These are phyloP conservation scores for Sebastes diaconus DNA, from an alignment of 2,797 vertebrate species.

Conservation along the genomic window DNA sequence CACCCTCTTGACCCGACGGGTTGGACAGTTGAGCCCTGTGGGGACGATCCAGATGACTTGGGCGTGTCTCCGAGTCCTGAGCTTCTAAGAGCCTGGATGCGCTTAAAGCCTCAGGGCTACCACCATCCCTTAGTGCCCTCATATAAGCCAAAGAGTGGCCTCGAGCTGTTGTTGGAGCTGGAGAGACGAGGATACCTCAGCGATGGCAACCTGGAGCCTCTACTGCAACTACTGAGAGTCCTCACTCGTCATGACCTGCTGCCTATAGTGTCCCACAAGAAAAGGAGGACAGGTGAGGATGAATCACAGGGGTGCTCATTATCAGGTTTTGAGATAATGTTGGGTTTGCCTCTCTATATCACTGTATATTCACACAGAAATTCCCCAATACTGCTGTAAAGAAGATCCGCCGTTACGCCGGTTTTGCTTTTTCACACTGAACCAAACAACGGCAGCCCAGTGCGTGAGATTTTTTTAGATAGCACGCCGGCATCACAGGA, in stretches of 20 bases:
- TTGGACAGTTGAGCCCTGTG: constrained; percentile 76
- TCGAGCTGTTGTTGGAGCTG: constrained; percentile 87
- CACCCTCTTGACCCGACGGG: constrained; percentile 84
- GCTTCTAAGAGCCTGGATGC: constrained; percentile 80
- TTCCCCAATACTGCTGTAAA: not conserved
- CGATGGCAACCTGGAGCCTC: constrained; percentile 86
- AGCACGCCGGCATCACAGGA: too few relatives aligned
- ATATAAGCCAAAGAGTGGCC: constrained; percentile 82
- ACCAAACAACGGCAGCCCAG: too few relatives aligned
- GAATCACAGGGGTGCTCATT: not conserved
- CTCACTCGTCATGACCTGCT: constrained; percentile 91
- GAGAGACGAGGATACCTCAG: constrained; percentile 87
- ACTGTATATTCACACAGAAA: not conserved
- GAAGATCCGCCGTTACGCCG: too few relatives aligned
- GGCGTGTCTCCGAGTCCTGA: constrained; percentile 64
- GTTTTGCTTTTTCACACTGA: too few relatives aligned
- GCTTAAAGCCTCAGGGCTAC: constrained; percentile 50
- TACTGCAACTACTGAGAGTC: constrained; percentile 88
- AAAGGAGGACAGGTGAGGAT: constrained; percentile 85
- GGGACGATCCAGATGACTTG: constrained; percentile 46
- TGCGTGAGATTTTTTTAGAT: too few relatives aligned
- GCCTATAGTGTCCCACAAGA: constrained; percentile 87
- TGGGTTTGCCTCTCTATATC: not conserved
- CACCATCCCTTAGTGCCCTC: constrained; percentile 44
- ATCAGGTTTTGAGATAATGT: not conserved